Base-by-base conservation (phyloP, 2,797 vertebrate genomes). In the Rhyacichthys aspro region DNA sequence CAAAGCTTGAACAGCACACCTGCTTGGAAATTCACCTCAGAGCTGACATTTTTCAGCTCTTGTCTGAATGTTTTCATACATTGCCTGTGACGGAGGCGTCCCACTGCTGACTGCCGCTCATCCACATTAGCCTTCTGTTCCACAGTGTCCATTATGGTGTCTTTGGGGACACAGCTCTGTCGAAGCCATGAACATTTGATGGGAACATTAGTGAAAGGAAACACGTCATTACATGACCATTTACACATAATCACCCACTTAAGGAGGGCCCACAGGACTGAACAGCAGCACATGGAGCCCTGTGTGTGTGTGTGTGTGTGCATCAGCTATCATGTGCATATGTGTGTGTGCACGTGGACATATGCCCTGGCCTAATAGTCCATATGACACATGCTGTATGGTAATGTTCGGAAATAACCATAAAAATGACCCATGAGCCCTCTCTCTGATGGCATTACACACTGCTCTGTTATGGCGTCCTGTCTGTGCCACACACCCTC, bases 161-260 rank as follows among this genome's bases (percentile, higher is more conserved):
- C 81, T 86, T 74, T 56, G 64, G 79, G 79, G 76, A 85, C 73
- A 43, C 19, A 1, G 70, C 61, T 73, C 80, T 57, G 71, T 73
- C n/a, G 67, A 70, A 79, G 75, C 70, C 65, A 62, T 69, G 74
- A 73, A 76, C 75, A 74, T 81, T 85, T 84, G 77, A 78, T 78
- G 58, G 83, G n/a, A 67, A 86, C 84, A 86, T 87, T 86, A 86
- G 78, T 5, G 60, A 73, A 81, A 84, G 68, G 81, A 78, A 87
- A 86, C 81, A 86, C 70, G 80, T 84, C 85, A 86, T 88, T 86
- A 87, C 81, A 77, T 76, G 78, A 84, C 62, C 85, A 82, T 88
- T 86, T 87, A 79, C 69, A 79, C 81, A 80, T 88, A 86, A 88
- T 88, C 82, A 84, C 81, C 84, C 84, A 81, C 86, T 88, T 83